Evolutionary conservation across 2,113 vertebrate genomes (phyloP).

Genomic region (Potamarius usumacintae): DNA sequence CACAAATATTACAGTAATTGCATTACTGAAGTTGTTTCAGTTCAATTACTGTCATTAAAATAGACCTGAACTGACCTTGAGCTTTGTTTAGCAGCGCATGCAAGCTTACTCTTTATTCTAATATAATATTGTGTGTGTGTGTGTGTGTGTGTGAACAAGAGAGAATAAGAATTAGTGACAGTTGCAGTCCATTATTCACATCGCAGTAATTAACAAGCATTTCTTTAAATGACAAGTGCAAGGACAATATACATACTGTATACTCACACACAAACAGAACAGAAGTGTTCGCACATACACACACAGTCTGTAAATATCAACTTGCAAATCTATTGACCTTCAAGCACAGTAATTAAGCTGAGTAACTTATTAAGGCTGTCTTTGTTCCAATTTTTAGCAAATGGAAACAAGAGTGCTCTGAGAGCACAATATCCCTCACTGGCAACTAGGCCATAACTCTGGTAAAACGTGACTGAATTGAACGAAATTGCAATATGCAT

Average conservation of each 20-base stretch:
- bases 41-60: neutral
- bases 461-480: too few species aligned
- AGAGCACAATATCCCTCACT: too few species aligned
- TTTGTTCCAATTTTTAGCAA: neutral
- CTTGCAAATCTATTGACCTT: neutral
- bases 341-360: neutral
- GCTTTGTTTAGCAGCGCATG: neutral
- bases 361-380: neutral
- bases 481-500: too few species aligned
- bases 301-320: neutral
- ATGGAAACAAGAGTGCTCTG: neutral
- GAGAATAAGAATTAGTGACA: neutral
- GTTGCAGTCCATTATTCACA: neutral
- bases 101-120: neutral
- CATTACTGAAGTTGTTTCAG: neutral
- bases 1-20: neutral
- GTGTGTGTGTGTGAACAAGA: neutral
- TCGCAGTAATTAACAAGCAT: conserved; percentile 4
- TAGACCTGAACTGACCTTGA: neutral
- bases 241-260: neutral
- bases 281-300: neutral
- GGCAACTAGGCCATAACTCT: too few species aligned
- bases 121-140: neutral
- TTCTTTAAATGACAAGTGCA: neutral
- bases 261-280: neutral